Base-by-base conservation (phyloP, 2,888 invertebrate genomes). In the Protophormia terraenovae region DNA sequence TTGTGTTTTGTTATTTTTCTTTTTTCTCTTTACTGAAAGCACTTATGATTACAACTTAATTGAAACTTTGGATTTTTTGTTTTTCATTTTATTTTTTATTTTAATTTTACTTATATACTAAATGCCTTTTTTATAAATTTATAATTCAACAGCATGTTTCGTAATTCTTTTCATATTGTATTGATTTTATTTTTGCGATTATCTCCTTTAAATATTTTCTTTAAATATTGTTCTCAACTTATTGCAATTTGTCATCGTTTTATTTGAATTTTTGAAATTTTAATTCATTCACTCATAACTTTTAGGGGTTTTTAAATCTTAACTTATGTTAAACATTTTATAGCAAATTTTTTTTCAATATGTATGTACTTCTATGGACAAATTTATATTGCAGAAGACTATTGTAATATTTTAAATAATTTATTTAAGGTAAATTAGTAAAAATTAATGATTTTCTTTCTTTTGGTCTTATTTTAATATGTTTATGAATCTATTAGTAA, bases 31-130 rank as follows among this genome's bases (percentile, higher is more conserved):
- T 75, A 50, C 22, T 78, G 85, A 85, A 85, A 85, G 85, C 85
- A 85, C 85, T 85, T 85, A 82, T 35, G 45, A 85, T 85, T 85
- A 85, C 78, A 82, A 78, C 82, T 82, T 78, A 85, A 85, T 82
- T 85, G 81, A 82, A 82, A 79, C 71, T 69, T 85, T 82, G 58
- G 55, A 58, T 73, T 83, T 81, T 67, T n/a, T n/a, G n/a, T n/a
- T n/a, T 22, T 79, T 58, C 3, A 16, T 12, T n/a, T 79, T 53
- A 4, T 35, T 47, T 55, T 58, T n/a, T n/a, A n/a, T n/a, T n/a
- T 24, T 12, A 27, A 35, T 72, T 58, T 78, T 53, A 41, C 32
- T 73, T 78, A 83, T 5, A 72, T 50, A 35, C 60, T 78, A 53
- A 69, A 66, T 58, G 50, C 22, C 53, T 62, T 55, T 29, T n/a